Conservation (phyloP, 2,113 vertebrate species). For the Clarias gariepinus region DNA sequence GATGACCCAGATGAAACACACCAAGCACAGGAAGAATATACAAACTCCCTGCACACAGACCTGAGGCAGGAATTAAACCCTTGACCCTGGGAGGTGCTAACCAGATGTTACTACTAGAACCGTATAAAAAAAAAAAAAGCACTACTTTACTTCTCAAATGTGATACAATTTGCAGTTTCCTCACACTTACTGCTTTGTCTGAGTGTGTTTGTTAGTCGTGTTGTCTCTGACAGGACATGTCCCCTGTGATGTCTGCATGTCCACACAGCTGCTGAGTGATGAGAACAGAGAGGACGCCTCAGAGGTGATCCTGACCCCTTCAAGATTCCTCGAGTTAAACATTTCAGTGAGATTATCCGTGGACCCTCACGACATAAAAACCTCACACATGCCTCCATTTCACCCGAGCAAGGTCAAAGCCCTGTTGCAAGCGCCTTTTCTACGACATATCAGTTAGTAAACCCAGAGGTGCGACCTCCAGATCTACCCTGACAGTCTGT, state of each 20-base stretch:
- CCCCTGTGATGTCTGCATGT: neutral
- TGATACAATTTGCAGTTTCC: neutral
- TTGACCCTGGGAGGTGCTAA: too few species aligned
- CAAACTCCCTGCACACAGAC: too few species aligned
- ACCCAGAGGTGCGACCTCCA: neutral
- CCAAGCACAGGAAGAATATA: too few species aligned
- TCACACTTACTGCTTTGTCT: conserved; percentile 27
- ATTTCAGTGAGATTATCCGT: conserved; percentile 38
- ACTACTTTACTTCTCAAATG: neutral
- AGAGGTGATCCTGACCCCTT: conserved; percentile 28
- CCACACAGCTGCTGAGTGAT: conserved; percentile 22
- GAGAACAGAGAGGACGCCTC: conserved; percentile 21
- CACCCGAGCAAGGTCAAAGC: neutral
- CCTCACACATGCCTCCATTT: conserved; percentile 53
- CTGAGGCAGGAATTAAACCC: too few species aligned
- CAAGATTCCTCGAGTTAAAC: conserved; percentile 42
- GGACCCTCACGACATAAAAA: conserved; percentile 26
- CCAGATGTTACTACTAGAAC: neutral
- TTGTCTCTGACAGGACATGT: neutral
- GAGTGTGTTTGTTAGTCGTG: neutral
- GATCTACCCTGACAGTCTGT: neutral
- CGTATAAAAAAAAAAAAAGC: too few species aligned
- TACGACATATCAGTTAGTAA: neutral
- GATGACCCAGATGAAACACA: too few species aligned
- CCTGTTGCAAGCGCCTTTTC: conserved; percentile 23